These are phyloP conservation scores for Origma solitaria DNA, from an alignment of 2,113 vertebrate species.

Conservation along the genomic window DNA sequence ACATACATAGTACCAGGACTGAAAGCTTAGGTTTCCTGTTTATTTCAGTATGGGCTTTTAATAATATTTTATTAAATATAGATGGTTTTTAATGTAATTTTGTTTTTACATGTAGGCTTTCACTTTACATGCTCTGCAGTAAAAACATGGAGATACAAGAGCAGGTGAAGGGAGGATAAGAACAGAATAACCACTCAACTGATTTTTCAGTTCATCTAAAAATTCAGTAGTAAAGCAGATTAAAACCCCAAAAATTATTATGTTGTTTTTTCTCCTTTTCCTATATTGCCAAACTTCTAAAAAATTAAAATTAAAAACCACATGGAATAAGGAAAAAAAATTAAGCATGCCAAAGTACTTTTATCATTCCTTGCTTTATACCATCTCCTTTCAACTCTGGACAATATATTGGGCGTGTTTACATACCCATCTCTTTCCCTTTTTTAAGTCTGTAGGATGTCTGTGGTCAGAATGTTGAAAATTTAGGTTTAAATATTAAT, in stretches of 20 bases:
- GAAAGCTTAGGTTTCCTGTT: neutral
- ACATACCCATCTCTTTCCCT: neutral
- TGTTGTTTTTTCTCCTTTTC: neutral
- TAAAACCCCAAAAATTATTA: accelerated
- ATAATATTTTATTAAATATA: neutral
- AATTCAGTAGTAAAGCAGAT: neutral
- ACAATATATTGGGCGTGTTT: neutral
- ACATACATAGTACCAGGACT: neutral
- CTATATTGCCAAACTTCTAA: neutral
- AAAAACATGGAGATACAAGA: neutral
- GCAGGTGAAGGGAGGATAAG: neutral
- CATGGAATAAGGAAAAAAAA: neutral
- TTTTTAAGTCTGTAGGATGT: neutral
- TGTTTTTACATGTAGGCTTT: neutral
- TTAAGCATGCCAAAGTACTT: neutral
- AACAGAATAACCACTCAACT: neutral
- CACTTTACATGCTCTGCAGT: neutral
- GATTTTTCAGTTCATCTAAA: neutral
- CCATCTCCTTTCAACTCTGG: neutral
- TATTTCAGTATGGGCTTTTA: neutral
- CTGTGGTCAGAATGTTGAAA: neutral
- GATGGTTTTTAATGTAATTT: neutral
- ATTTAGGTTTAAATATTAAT: neutral
- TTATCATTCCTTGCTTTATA: neutral
- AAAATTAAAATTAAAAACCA: neutral